phyloP scores from a whole-genome alignment of 1,140 invertebrate genomes.

The Fopius arisanus region DNA sequence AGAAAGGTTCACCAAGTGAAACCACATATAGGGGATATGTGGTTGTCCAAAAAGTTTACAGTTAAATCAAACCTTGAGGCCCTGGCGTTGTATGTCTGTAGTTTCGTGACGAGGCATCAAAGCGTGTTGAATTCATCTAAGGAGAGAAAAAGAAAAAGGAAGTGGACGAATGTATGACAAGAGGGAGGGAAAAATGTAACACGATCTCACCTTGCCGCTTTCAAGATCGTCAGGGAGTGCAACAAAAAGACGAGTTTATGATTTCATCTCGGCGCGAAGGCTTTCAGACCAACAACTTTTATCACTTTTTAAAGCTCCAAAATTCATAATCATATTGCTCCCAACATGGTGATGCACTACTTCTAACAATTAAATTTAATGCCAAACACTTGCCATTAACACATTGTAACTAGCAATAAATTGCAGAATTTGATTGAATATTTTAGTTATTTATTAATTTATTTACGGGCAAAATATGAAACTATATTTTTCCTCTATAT shows the following conservation, averaged over 20 bases:
- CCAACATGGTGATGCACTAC: neutral
- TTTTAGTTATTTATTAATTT: too few relatives aligned
- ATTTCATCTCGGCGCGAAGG: neutral
- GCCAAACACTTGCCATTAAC: too few relatives aligned
- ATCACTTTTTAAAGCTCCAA: neutral
- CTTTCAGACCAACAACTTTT: too few relatives aligned
- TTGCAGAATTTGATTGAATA: too few relatives aligned
- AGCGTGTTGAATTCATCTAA: constrained; percentile 22
- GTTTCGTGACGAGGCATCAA: constrained; percentile 23
- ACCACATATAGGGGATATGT: too few relatives aligned
- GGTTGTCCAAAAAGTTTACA: constrained; percentile 10
- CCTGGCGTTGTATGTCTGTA: neutral
- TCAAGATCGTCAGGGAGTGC: neutral
- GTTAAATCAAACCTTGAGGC: constrained; percentile 14
- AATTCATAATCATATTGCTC: neutral
- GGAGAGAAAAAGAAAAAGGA: neutral
- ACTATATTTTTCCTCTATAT: too few relatives aligned
- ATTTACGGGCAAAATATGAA: too few relatives aligned
- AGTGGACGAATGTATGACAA: neutral
- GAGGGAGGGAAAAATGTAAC: neutral
- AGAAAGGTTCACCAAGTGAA: constrained; percentile 14
- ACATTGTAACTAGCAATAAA: too few relatives aligned
- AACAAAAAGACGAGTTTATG: neutral
- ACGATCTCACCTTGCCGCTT: neutral
- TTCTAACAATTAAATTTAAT: too few relatives aligned